phyloP scores from a whole-genome alignment of 1,140 invertebrate species.

The Helicorthomorpha holstii region DNA sequence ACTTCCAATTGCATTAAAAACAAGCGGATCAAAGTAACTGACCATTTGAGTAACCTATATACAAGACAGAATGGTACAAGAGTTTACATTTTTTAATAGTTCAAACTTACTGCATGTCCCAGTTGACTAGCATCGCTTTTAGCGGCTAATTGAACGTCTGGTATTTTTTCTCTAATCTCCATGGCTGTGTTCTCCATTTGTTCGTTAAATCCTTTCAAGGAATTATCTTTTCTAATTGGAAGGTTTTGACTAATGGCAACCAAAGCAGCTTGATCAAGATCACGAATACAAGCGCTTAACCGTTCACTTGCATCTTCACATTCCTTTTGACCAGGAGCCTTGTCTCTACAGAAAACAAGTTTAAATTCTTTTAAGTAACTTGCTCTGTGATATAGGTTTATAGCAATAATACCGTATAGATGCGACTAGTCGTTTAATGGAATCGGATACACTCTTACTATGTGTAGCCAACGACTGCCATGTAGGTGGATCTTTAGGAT shows the following conservation, averaged over 20 bases:
- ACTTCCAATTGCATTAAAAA: slow-evolving; percentile 55
- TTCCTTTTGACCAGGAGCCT: slow-evolving; percentile 86
- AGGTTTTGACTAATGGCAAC: slow-evolving; percentile 71
- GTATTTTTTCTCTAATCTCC: slow-evolving; percentile 60
- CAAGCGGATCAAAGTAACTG: slow-evolving; percentile 66
- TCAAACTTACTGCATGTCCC: slow-evolving; percentile 52
- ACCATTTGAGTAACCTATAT: slow-evolving; percentile 52
- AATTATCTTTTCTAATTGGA: slow-evolving; percentile 49
- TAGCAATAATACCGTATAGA: slow-evolving; percentile 46
- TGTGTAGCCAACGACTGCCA: slow-evolving; percentile 87
- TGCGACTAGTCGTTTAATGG: slow-evolving; percentile 81
- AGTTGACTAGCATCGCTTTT: slow-evolving; percentile 84
- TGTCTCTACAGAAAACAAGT: slow-evolving; percentile 42
- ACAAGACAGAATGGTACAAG: no score
- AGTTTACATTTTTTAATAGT: no score
- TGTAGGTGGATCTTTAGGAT: slow-evolving; percentile 75
- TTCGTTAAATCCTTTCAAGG: slow-evolving; percentile 63
- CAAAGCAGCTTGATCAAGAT: slow-evolving; percentile 71
- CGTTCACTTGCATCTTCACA: slow-evolving; percentile 70
- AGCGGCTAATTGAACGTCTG: slow-evolving; percentile 60
- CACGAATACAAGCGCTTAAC: slow-evolving; percentile 51
- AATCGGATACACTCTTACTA: slow-evolving; percentile 87
- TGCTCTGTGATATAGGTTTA: background rate
- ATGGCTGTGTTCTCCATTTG: slow-evolving; percentile 44
- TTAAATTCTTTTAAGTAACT: background rate